Evolutionary conservation across 2,113 vertebrate genomes (phyloP).

Genomic region (Sporophila hypoxantha): DNA sequence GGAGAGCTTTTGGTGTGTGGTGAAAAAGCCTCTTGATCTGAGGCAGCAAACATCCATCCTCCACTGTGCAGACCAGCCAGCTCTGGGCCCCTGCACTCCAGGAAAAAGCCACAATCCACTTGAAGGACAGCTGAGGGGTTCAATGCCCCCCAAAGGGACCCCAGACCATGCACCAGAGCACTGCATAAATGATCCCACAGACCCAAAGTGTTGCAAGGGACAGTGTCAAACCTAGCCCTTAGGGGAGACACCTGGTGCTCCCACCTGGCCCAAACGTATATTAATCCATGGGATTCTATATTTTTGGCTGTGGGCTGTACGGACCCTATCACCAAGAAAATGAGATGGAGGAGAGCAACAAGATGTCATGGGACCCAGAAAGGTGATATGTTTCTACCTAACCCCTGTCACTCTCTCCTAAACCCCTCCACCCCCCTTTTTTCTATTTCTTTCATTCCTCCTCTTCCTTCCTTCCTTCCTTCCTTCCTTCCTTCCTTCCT

Average conservation of each 20-base stretch:
- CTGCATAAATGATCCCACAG: background rate
- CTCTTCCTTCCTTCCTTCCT: too few relatives aligned
- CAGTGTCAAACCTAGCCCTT: background rate
- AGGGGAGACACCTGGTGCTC: accelerated
- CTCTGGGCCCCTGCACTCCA: background rate
- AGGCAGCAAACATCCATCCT: accelerated
- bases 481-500: too few relatives aligned
- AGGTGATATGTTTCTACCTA: background rate
- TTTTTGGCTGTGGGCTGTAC: too few relatives aligned
- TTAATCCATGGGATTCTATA: background rate
- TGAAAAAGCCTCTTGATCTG: background rate
- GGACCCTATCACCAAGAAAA: background rate
- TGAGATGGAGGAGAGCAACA: accelerated
- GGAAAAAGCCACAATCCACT: background rate
- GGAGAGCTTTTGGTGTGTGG: background rate
- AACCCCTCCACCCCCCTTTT: too few relatives aligned
- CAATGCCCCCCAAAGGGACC: background rate
- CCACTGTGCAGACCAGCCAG: background rate
- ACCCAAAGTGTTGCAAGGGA: background rate
- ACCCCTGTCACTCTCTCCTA: background rate
- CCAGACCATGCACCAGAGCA: background rate
- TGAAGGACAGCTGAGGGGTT: background rate
- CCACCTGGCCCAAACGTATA: accelerated
- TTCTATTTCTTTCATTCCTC: too few relatives aligned
- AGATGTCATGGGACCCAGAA: accelerated